Evolutionary conservation across 2,888 invertebrate genomes (phyloP).

Genomic region (Amblyjoppa proteus): DNA sequence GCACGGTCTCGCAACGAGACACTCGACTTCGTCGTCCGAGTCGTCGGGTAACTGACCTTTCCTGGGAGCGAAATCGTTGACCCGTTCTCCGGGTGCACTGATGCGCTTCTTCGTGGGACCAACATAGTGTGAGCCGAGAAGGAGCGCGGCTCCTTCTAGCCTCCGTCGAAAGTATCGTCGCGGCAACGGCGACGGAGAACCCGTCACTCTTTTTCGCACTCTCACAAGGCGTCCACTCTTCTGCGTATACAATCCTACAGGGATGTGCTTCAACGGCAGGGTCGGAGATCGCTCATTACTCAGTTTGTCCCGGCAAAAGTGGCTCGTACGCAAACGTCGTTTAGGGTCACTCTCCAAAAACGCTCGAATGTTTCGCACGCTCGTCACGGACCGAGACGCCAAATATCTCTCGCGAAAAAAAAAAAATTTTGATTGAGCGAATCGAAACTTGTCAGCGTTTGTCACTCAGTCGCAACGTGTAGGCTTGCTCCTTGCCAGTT

Average conservation of each 20-base stretch:
- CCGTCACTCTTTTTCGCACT: conserved; percentile 31
- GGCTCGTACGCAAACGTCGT: conserved; percentile 38
- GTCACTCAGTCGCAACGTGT: background rate
- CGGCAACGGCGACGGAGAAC: background rate
- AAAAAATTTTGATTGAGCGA: background rate
- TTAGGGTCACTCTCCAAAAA: conserved; percentile 14
- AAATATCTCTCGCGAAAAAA: background rate
- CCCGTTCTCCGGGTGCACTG: conserved; percentile 51
- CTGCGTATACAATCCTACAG: background rate
- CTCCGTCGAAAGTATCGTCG: background rate
- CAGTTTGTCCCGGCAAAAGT: conserved; percentile 37
- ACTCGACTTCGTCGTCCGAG: conserved; percentile 29
- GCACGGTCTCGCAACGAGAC: conserved; percentile 50
- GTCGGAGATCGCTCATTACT: conserved; percentile 38
- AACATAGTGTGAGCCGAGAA: conserved; percentile 5
- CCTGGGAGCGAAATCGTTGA: conserved; percentile 65
- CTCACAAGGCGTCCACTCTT: conserved; percentile 16
- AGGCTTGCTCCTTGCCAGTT: too few species aligned
- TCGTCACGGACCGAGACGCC: conserved; percentile 11
- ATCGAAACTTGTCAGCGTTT: background rate
- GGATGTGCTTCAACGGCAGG: background rate
- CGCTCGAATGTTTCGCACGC: conserved; percentile 38
- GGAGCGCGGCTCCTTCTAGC: conserved; percentile 29
- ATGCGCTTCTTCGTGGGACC: conserved; percentile 49
- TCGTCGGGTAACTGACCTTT: conserved; percentile 69